phyloP scores from a whole-genome alignment of 2,113 vertebrate genomes.

The Syngnathoides biaculeatus region DNA sequence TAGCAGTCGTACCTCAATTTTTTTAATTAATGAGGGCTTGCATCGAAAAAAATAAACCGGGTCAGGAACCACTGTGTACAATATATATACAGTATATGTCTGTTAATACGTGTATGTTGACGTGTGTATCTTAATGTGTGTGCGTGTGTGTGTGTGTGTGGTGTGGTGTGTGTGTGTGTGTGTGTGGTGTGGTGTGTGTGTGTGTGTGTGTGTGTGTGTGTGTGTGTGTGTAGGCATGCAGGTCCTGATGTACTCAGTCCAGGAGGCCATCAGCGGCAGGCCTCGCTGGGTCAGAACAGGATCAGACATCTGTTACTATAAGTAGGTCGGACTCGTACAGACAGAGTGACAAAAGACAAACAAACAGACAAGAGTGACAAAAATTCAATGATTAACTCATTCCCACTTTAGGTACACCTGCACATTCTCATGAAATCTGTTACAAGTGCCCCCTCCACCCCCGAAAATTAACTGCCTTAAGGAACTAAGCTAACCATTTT shows the following conservation, averaged over 20 bases:
- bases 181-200: slow-evolving; percentile 6
- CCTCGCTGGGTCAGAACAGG: slow-evolving; percentile 90
- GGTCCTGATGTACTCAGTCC: slow-evolving; percentile 95
- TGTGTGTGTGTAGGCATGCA: slow-evolving; percentile 85
- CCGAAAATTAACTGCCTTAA: too few species aligned
- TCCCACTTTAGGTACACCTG: too few species aligned
- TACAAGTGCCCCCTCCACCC: too few species aligned
- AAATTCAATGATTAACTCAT: not conserved
- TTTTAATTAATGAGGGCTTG: too few species aligned
- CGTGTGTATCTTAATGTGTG: not conserved
- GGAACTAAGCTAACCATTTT: too few species aligned
- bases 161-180: slow-evolving; percentile 3
- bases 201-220: slow-evolving; percentile 2
- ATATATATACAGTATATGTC: too few species aligned
- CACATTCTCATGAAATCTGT: too few species aligned
- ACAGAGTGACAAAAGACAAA: too few species aligned
- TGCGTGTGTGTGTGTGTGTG: not conserved
- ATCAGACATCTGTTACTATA: slow-evolving; percentile 97
- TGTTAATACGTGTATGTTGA: not conserved
- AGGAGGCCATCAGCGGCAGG: slow-evolving; percentile 85
- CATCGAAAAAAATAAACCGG: too few species aligned
- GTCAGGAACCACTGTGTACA: not conserved
- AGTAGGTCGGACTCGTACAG: slow-evolving; percentile 74
- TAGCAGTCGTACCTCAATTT: not conserved
- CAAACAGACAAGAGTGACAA: not conserved